These are phyloP conservation scores for Perodicticus potto DNA, from an alignment of 2,797 vertebrate species.

Conservation along the genomic window DNA sequence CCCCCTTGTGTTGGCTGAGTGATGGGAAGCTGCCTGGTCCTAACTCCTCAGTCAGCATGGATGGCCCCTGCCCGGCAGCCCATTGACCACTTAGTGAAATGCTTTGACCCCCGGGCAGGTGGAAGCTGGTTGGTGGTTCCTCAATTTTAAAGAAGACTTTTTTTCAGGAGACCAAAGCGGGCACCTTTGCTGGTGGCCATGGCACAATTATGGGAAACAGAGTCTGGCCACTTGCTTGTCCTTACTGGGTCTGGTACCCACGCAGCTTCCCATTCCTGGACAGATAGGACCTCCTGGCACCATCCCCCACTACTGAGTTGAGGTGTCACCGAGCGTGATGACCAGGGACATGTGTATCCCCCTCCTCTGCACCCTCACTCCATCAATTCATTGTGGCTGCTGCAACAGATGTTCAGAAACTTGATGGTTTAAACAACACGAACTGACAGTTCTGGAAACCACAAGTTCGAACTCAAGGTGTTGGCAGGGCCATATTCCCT, in stretches of 20 bases:
- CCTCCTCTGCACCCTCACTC: background rate
- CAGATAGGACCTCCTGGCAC: background rate
- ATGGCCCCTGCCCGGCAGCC: background rate
- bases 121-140: background rate
- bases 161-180: background rate
- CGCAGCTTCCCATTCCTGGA: constrained; percentile 45
- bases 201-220: background rate
- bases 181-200: background rate
- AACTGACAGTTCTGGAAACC: background rate
- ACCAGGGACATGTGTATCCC: accelerated
- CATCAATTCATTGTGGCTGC: background rate
- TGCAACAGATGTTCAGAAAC: background rate
- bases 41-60: background rate
- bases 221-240: background rate
- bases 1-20: background rate
- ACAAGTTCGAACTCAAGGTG: background rate
- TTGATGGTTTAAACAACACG: background rate
- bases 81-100: background rate
- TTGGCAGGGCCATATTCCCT: accelerated
- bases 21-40: background rate
- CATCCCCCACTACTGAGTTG: background rate
- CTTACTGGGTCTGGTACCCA: background rate
- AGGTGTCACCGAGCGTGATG: background rate
- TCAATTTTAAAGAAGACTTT: background rate
- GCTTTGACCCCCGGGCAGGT: background rate